Evolutionary conservation across 2,888 invertebrate species (phyloP).

Genomic region (Isoperla grammatica): DNA sequence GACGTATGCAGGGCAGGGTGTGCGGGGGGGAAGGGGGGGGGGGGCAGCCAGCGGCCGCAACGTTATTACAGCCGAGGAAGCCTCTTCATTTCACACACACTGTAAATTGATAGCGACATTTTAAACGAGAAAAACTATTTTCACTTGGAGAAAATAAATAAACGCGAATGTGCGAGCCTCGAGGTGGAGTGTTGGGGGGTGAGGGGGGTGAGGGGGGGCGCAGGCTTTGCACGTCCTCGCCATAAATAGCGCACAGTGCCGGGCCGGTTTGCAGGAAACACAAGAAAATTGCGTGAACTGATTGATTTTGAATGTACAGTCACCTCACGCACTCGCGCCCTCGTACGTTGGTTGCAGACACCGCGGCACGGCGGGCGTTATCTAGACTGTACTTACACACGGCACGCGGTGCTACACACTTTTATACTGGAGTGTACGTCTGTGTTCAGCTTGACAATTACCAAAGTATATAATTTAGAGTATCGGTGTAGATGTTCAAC

Average conservation of each 20-base stretch:
- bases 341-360: no score
- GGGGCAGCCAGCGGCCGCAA: no score
- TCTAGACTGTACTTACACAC: no score
- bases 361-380: no score
- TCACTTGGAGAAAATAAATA: slow-evolving; percentile 15
- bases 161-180: slow-evolving; percentile 14
- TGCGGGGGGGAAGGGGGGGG: no score
- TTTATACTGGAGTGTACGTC: no score
- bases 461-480: no score
- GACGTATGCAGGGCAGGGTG: no score
- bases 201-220: slow-evolving; percentile 2
- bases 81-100: not conserved
- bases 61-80: not conserved
- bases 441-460: no score
- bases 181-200: no score
- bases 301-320: slow-evolving; percentile 15
- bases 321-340: not conserved
- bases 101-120: slow-evolving; percentile 16
- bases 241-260: slow-evolving; percentile 10
- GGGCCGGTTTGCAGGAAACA: slow-evolving; percentile 10
- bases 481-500: no score
- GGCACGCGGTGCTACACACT: no score
- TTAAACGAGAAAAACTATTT: slow-evolving; percentile 15
- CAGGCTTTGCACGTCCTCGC: slow-evolving; percentile 6
- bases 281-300: slow-evolving; percentile 18